Evolutionary conservation across 2,797 vertebrate species (phyloP), one percentile per base, ranked within the genome.

Genomic region (Siniperca undulata): DNA sequence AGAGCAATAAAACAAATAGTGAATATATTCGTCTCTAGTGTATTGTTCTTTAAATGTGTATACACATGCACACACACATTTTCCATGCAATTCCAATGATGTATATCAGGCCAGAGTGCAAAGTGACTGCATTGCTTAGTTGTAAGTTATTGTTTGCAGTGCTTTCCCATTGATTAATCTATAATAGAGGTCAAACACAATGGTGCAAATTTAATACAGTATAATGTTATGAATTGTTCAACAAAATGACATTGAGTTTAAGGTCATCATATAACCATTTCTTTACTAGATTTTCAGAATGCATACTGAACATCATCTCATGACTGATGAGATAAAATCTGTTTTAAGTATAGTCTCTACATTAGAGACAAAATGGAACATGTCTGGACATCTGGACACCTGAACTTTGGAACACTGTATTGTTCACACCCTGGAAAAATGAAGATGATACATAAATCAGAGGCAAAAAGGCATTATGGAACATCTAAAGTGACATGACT

Each of bases 401-500:
- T 36, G 59, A 62, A 67, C 13, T 76, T 58, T 69, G 24, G 22
- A 83, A 53, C 48, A 70, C 58, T 52, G 50, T 13, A 80, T 83
- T 85, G 76, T 82, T 91, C 80, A 64, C 50, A 66, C 79, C 44
- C 50, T 77, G 12, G 14, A 67, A 86, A 88, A 85, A 76, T 78
- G 52, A 81, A 89, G 70, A 91, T 84, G 73, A 74, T 83, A 60
- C 68, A 89, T 85, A 78, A 91, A 88, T 91, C 80, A 74, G 40
- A 89, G 50, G 79, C 38, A 89, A 85, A 89, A 72, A 78, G 52
- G 74, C 89, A 92, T 89, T 86, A 79, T 84, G 82, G 62, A 81
- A 89, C 84, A 90, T 90, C 84, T 84, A 75, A 92, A 85, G 84
- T 84, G 88, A 94, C 90, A 91, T 84, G 89, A 89, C 89, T 91